Percentiles rank a stretch among this genome's conserved stretches.
phyloP scores from a whole-genome alignment of 2,797 vertebrate species.

The Aotus griseimembra region DNA sequence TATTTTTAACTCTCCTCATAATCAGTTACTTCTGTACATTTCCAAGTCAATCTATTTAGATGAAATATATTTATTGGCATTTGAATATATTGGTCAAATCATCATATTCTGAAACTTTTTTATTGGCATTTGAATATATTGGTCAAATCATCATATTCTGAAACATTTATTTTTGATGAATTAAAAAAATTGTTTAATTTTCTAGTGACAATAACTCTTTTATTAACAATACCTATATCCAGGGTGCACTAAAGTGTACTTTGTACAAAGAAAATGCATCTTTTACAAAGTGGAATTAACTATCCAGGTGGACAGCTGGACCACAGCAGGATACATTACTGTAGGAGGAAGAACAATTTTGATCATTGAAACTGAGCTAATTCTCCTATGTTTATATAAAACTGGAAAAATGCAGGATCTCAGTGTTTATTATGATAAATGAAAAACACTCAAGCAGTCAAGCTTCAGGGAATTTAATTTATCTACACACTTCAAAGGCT shows the following conservation, averaged over 20 bases:
- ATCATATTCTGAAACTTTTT: background rate
- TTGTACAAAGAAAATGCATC: background rate
- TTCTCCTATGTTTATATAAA: constrained; percentile 1
- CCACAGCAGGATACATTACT: background rate
- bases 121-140: no score
- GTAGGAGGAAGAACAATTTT: background rate
- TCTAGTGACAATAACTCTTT: background rate
- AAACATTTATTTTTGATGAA: background rate
- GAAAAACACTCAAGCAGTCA: constrained; percentile 2
- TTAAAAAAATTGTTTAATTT: background rate
- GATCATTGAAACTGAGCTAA: background rate
- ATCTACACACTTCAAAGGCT: background rate
- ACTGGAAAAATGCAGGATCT: constrained; percentile 1
- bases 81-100: background rate
- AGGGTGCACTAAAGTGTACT: background rate
- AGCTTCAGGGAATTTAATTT: constrained; percentile 23
- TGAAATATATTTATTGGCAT: background rate
- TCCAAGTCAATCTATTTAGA: background rate
- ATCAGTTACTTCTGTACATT: background rate
- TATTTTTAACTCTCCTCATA: background rate
- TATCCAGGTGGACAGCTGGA: background rate
- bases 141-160: no score
- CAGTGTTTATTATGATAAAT: background rate
- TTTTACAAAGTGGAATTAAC: background rate
- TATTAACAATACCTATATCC: background rate